Conservation (phyloP, 35 echinoderm and acorn worm genomes). For the Apostichopus parvimensis region DNA sequence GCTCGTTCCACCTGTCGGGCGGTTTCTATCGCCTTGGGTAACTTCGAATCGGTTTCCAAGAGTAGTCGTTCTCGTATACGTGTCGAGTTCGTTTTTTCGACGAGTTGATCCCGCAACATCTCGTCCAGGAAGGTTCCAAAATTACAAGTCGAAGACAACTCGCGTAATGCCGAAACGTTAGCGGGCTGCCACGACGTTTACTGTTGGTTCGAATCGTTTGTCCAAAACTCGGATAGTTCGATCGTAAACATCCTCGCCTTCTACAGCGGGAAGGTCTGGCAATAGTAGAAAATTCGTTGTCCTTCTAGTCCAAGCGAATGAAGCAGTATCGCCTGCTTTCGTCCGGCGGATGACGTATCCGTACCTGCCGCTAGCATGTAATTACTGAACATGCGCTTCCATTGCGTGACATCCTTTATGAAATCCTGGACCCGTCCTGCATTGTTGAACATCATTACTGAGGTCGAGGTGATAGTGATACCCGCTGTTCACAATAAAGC, state of each 20-base stretch:
- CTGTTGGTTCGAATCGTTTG: not conserved
- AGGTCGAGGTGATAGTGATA: too few species aligned
- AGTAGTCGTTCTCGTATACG: slow-evolving; percentile 15
- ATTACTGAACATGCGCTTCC: not conserved
- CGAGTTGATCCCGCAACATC: slow-evolving; percentile 15
- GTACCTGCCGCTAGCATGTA: not conserved
- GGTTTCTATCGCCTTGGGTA: slow-evolving; percentile 23
- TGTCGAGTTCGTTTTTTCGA: slow-evolving; percentile 27
- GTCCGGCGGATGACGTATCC: not conserved
- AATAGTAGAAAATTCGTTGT: not conserved
- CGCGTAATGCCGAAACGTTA: not conserved
- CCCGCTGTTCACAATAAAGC: too few species aligned
- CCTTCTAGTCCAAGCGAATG: not conserved
- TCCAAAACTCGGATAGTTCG: not conserved
- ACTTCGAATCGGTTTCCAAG: not conserved
- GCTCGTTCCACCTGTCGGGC: slow-evolving; percentile 11
- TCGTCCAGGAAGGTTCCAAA: not conserved
- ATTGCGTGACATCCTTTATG: not conserved
- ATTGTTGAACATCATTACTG: too few species aligned
- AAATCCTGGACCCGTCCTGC: too few species aligned
- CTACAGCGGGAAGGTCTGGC: not conserved
- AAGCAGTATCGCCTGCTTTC: not conserved
- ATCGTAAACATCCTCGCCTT: not conserved
- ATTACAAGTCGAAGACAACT: not conserved
- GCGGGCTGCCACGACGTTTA: not conserved